These are phyloP conservation scores for Drosophila grimshawi DNA, from an alignment of 1,140 invertebrate species.

Conservation along the genomic window DNA sequence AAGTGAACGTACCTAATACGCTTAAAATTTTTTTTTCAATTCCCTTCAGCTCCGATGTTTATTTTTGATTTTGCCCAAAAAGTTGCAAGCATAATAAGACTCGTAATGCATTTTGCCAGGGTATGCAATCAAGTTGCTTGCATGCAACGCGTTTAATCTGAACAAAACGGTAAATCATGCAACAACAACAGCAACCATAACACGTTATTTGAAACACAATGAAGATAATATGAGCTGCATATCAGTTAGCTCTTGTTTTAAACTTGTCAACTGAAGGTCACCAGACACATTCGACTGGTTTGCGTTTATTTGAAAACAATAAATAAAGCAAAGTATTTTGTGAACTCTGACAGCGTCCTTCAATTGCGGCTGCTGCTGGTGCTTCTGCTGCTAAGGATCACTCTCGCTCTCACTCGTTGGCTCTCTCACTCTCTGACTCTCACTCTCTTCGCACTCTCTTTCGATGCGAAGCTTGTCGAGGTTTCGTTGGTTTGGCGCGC, in stretches of 20 bases:
- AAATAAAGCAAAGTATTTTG: slow-evolving; percentile 22
- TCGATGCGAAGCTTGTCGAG: slow-evolving; percentile 15
- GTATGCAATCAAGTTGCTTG: neutral
- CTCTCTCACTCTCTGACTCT: slow-evolving; percentile 1
- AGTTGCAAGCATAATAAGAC: no score
- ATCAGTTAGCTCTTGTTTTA: slow-evolving; percentile 15
- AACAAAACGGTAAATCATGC: slow-evolving; percentile 45
- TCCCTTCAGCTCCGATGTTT: no score
- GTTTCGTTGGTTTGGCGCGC: slow-evolving; percentile 32
- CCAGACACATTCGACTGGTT: slow-evolving; percentile 2
- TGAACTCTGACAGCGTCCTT: slow-evolving; percentile 21
- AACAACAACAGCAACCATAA: slow-evolving; percentile 15
- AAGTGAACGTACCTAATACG: no score
- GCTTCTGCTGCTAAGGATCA: slow-evolving; percentile 24
- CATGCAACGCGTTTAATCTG: slow-evolving; percentile 11
- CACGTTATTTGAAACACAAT: neutral
- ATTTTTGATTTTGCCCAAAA: no score
- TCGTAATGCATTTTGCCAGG: no score
- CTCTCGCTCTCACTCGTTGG: slow-evolving; percentile 1
- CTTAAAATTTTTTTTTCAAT: no score
- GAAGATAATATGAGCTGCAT: slow-evolving; percentile 28
- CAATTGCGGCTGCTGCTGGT: slow-evolving; percentile 4
- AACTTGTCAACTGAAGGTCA: slow-evolving; percentile 36
- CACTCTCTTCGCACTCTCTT: neutral
- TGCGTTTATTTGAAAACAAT: slow-evolving; percentile 25